Conservation (phyloP, 1,140 invertebrate species). For the Euglossa dilemma region DNA sequence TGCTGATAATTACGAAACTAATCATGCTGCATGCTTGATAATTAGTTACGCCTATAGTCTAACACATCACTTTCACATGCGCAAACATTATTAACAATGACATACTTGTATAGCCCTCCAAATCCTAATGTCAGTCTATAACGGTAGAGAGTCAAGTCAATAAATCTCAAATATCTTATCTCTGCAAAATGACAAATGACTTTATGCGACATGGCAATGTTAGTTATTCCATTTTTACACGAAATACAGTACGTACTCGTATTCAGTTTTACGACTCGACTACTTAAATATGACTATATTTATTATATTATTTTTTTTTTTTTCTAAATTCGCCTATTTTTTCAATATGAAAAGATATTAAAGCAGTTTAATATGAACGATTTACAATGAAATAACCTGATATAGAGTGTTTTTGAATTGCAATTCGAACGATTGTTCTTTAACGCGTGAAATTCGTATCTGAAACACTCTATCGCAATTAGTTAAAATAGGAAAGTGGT, state of each 20-base stretch:
- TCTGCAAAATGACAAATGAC: slow-evolving; percentile 49
- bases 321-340: background rate
- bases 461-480: background rate
- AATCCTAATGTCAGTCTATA: slow-evolving; percentile 88
- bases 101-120: slow-evolving; percentile 90
- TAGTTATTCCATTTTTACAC: background rate
- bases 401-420: background rate
- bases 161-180: slow-evolving; percentile 53
- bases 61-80: slow-evolving; percentile 4
- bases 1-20: background rate
- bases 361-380: slow-evolving; percentile 3
- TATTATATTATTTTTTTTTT: background rate
- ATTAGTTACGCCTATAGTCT: slow-evolving; percentile 1
- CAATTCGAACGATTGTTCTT: background rate
- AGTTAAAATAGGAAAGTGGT: background rate
- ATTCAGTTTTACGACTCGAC: background rate
- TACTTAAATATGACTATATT: background rate
- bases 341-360: background rate
- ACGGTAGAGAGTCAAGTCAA: slow-evolving; percentile 62
- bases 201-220: slow-evolving; percentile 24
- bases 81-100: slow-evolving; percentile 69
- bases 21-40: slow-evolving; percentile 43
- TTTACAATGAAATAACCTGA: background rate
- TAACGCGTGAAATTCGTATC: too few relatives aligned
- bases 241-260: background rate